Percentiles rank a stretch among this genome's conserved stretches.
Evolutionary conservation across 2,797 vertebrate species (phyloP).

Genomic region (Xenops minutus): DNA sequence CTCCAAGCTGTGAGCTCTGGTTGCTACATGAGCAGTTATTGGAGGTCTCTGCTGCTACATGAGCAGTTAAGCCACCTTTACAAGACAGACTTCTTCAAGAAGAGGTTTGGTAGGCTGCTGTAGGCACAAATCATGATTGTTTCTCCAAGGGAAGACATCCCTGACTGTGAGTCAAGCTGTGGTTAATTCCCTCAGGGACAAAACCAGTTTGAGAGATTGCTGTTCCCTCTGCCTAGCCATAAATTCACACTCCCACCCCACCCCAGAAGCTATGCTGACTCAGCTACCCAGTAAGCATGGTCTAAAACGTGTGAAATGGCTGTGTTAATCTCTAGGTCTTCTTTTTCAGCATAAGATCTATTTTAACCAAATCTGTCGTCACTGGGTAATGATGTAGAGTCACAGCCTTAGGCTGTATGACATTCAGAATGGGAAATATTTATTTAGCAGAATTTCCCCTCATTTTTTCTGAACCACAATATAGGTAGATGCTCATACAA

Average conservation of each 20-base stretch:
- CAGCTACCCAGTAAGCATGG: neutral
- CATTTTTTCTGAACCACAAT: neutral
- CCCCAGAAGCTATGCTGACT: neutral
- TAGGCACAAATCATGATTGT: neutral
- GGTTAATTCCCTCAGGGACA: neutral
- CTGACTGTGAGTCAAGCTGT: neutral
- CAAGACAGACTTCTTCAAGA: neutral
- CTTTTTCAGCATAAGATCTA: neutral
- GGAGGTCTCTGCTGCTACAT: neutral
- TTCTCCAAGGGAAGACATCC: neutral
- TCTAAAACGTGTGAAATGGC: neutral
- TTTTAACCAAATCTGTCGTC: conserved; percentile 2
- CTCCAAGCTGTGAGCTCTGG: neutral
- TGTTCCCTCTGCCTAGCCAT: neutral
- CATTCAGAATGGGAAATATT: neutral
- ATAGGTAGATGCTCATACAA: neutral
- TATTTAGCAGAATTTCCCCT: neutral
- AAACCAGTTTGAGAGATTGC: neutral
- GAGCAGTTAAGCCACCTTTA: neutral
- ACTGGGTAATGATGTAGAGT: neutral
- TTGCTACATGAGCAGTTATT: neutral
- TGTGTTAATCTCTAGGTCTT: neutral
- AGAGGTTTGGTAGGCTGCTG: neutral
- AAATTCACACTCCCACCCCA: neutral
- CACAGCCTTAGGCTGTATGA: neutral